Evolutionary conservation across 1,140 invertebrate species (phyloP).

Genomic region (Macrocentrus cingulum): DNA sequence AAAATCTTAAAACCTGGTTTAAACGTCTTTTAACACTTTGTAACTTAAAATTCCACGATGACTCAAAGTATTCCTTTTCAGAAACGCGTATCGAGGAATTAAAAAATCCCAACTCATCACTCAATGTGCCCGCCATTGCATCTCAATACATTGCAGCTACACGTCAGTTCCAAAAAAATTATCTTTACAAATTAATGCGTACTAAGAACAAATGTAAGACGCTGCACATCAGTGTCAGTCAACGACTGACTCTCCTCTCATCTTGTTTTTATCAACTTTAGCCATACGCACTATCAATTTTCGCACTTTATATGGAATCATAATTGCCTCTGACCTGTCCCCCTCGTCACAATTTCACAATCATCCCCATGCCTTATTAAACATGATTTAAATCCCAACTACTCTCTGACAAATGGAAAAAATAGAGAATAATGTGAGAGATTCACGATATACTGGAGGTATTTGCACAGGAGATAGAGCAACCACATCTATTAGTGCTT

Average conservation of each 20-base stretch:
- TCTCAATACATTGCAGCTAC: neutral
- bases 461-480: too few relatives aligned
- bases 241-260: neutral
- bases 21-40: slow-evolving; percentile 41
- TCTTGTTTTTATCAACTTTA: neutral
- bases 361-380: too few relatives aligned
- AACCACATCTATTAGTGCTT: too few relatives aligned
- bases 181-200: too few relatives aligned
- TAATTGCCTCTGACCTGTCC: neutral
- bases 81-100: slow-evolving; percentile 27
- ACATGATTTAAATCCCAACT: too few relatives aligned
- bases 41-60: slow-evolving; percentile 48
- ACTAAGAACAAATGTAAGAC: too few relatives aligned
- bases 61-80: slow-evolving; percentile 50
- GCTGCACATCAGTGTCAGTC: neutral
- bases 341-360: too few relatives aligned
- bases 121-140: slow-evolving; percentile 23
- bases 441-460: too few relatives aligned
- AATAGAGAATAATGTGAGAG: too few relatives aligned
- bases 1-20: slow-evolving; percentile 34
- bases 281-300: neutral
- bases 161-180: neutral
- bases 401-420: too few relatives aligned
- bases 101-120: slow-evolving; percentile 21
- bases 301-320: neutral